phyloP scores from a whole-genome alignment of 2,888 invertebrate genomes.

The Drosophila glabriapex region DNA sequence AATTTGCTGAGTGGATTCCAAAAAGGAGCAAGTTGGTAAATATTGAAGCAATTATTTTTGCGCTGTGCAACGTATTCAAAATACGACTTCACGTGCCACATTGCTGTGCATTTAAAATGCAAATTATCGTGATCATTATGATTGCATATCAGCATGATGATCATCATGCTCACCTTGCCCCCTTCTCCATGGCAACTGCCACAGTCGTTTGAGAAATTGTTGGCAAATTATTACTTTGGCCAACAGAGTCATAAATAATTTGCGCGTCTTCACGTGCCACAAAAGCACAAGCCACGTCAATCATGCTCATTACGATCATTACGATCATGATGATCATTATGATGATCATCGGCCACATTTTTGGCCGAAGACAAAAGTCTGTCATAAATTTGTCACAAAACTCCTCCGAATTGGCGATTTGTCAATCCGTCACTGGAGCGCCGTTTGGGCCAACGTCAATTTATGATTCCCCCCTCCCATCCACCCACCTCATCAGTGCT shows the following conservation, averaged over 20 bases:
- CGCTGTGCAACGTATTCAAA: background rate
- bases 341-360: constrained; percentile 18
- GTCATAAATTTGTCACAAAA: constrained; percentile 78
- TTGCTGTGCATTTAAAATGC: constrained; percentile 81
- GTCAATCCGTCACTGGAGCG: constrained; percentile 80
- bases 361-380: constrained; percentile 61
- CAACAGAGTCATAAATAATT: constrained; percentile 71
- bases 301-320: constrained; percentile 12
- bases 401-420: constrained; percentile 50
- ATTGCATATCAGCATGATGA: constrained; percentile 62
- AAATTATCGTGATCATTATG: constrained; percentile 80
- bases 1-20: background rate
- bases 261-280: constrained; percentile 76
- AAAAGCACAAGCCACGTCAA: background rate
- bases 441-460: constrained; percentile 66
- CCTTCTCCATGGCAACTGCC: background rate
- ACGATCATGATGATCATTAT: constrained; percentile 26
- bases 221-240: constrained; percentile 80
- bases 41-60: background rate
- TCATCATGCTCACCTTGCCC: constrained; percentile 24
- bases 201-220: constrained; percentile 58
- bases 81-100: constrained; percentile 53
- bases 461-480: constrained; percentile 47
- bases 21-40: background rate
- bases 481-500: background rate